Conservation (phyloP, 2,113 vertebrate species). For the Melanerpes aurifrons region DNA sequence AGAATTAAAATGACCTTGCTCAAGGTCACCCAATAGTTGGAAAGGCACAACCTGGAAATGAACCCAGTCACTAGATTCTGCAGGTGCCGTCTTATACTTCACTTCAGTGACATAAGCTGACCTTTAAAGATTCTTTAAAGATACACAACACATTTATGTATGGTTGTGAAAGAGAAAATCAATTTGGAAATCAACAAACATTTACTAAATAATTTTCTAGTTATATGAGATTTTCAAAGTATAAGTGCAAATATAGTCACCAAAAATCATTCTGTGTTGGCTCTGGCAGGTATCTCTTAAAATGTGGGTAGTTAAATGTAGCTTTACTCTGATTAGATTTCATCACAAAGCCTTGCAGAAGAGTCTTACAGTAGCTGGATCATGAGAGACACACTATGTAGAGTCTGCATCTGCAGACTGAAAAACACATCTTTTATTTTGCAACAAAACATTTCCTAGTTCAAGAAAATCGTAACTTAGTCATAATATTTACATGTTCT, state of each 20-base stretch:
- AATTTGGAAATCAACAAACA: not conserved
- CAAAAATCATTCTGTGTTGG: not conserved
- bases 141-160: not conserved
- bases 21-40: not conserved
- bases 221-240: not conserved
- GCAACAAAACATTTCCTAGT: not conserved
- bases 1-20: slow-evolving; percentile 32
- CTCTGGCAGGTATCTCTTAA: not conserved
- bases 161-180: not conserved
- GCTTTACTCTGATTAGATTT: not conserved
- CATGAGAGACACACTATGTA: not conserved
- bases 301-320: not conserved
- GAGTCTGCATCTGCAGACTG: slow-evolving; percentile 9
- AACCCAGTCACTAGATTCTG: not conserved
- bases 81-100: not conserved
- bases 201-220: not conserved
- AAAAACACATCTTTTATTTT: not conserved
- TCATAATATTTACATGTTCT: not conserved
- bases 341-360: not conserved
- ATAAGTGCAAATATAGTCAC: not conserved
- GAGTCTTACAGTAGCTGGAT: not conserved
- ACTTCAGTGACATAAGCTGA: not conserved
- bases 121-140: not conserved
- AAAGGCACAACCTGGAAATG: not conserved
- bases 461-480: not conserved